These are phyloP conservation scores for Kryptopterus vitreolus DNA, from an alignment of 2,797 vertebrate genomes.

Conservation along the genomic window DNA sequence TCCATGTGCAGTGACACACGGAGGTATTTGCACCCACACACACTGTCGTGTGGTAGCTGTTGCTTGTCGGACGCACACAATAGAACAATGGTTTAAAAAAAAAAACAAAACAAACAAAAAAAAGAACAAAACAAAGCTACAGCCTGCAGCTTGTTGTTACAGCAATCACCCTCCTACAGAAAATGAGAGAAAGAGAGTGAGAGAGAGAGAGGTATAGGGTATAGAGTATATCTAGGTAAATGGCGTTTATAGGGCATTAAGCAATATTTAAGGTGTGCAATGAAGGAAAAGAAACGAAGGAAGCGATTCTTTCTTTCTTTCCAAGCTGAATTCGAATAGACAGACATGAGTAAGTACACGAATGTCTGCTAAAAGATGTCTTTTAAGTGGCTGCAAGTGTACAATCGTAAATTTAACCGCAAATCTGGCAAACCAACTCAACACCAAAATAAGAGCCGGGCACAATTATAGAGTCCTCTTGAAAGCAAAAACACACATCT, in stretches of 20 bases:
- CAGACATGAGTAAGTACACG: not conserved
- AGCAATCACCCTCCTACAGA: not conserved
- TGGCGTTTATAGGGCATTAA: too few relatives aligned
- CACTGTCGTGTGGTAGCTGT: conserved; percentile 10
- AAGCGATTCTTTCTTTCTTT: not conserved
- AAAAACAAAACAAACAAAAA: conserved; percentile 16
- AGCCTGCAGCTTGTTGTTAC: conserved; percentile 15
- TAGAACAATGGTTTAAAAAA: conserved; percentile 14
- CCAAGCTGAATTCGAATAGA: not conserved
- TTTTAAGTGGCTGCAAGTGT: too few relatives aligned
- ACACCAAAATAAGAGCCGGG: too few relatives aligned
- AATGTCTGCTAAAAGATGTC: not conserved
- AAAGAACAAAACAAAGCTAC: conserved; percentile 17
- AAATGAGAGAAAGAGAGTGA: conserved; percentile 46
- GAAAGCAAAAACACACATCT: too few relatives aligned
- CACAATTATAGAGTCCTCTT: too few relatives aligned
- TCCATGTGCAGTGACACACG: conserved; percentile 6
- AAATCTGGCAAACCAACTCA: too few relatives aligned
- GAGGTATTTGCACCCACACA: conserved; percentile 2
- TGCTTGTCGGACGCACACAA: conserved; percentile 34
- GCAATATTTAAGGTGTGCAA: not conserved
- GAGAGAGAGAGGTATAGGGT: not conserved
- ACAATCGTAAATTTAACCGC: too few relatives aligned
- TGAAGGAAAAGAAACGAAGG: not conserved
- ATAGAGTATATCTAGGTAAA: not conserved